phyloP scores from a whole-genome alignment of 2,797 vertebrate genomes.

The Anguilla obscura region DNA sequence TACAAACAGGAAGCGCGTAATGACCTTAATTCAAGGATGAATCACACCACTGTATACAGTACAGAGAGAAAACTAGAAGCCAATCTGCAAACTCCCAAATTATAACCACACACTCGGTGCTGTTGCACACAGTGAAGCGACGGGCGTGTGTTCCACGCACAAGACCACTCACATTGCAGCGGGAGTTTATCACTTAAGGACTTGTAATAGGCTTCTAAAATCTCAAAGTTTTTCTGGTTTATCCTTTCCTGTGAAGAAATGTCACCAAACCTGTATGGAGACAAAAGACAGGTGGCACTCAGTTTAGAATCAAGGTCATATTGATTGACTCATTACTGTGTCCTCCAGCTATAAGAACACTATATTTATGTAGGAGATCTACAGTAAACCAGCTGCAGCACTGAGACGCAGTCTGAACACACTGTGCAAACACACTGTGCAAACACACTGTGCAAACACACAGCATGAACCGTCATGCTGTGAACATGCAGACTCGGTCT shows the following conservation, averaged over 20 bases:
- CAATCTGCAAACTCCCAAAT: neutral
- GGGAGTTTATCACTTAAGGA: conserved; percentile 88
- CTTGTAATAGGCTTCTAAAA: conserved; percentile 90
- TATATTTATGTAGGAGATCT: neutral
- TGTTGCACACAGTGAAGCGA: neutral
- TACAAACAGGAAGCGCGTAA: neutral
- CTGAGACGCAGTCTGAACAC: neutral
- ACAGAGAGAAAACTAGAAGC: neutral
- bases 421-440: neutral
- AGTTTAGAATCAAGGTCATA: neutral
- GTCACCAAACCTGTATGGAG: conserved; percentile 88
- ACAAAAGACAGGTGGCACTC: conserved; percentile 27
- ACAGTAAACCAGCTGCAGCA: neutral
- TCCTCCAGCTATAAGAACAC: neutral
- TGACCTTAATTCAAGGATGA: neutral
- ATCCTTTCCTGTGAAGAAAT: conserved; percentile 95
- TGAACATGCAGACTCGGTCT: neutral
- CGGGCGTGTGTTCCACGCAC: neutral
- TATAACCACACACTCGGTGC: neutral
- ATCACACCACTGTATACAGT: neutral
- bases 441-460: no score
- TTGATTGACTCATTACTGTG: neutral
- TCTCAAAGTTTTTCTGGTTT: conserved; percentile 96
- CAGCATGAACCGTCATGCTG: no score
- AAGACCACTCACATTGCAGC: conserved; percentile 86